Percentiles rank a stretch among this genome's conserved stretches.
These are phyloP conservation scores for Probosciger aterrimus DNA, from an alignment of 2,113 vertebrate genomes.

Conservation along the genomic window DNA sequence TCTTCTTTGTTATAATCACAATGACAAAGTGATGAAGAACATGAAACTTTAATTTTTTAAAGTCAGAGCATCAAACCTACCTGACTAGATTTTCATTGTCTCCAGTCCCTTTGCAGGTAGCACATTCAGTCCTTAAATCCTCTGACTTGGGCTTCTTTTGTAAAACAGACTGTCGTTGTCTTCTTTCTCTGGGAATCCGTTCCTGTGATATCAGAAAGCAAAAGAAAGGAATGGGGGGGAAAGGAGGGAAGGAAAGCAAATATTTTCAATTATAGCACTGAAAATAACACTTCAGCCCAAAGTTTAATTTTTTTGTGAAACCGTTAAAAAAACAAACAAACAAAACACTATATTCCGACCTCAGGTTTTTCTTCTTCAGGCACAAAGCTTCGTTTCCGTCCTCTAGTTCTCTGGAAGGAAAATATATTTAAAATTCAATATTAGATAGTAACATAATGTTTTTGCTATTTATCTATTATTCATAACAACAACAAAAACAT, in stretches of 20 bases:
- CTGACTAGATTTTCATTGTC: constrained; percentile 98
- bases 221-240: background rate
- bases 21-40: constrained; percentile 73
- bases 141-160: constrained; percentile 95
- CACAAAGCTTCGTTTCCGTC: constrained; percentile 90
- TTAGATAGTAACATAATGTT: background rate
- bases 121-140: constrained; percentile 91
- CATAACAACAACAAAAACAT: background rate
- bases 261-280: constrained; percentile 15
- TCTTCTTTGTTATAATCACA: constrained; percentile 17
- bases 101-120: constrained; percentile 91
- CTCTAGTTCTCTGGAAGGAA: constrained; percentile 91
- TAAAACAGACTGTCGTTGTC: constrained; percentile 87
- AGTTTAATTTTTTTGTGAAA: constrained; percentile 29
- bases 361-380: constrained; percentile 92
- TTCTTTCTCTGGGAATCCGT: constrained; percentile 86
- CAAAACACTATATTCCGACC: constrained; percentile 76
- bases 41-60: constrained; percentile 72
- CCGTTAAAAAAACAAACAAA: background rate
- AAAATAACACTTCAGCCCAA: background rate
- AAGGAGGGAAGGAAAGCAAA: constrained; percentile 35
- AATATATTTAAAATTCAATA: constrained; percentile 45
- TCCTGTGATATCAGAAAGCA: constrained; percentile 77
- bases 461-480: background rate
- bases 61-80: constrained; percentile 72